A percentile compares a stretch with the other conserved stretches of the same genome.
Evolutionary conservation across 2,888 invertebrate species (phyloP).

Genomic region (Endotricha flammealis): DNA sequence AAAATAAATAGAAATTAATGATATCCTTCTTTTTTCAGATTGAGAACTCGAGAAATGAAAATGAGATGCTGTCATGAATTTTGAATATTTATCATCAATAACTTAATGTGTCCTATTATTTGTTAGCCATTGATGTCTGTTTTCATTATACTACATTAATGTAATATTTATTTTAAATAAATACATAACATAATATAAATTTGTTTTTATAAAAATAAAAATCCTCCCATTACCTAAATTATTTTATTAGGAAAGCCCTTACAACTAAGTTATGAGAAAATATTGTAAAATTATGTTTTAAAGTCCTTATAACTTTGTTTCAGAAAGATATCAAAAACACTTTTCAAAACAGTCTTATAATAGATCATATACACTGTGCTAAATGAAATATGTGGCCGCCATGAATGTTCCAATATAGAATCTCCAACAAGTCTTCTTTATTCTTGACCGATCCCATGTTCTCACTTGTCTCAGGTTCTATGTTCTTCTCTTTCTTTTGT

Average conservation of each 20-base stretch:
- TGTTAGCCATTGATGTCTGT: slow-evolving; percentile 33
- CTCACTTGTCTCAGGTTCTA: slow-evolving; percentile 72
- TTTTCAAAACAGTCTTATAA: slow-evolving; percentile 14
- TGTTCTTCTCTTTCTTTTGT: slow-evolving; percentile 61
- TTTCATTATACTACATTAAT: slow-evolving; percentile 35
- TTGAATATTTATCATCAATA: slow-evolving; percentile 14
- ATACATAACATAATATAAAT: slow-evolving; percentile 25
- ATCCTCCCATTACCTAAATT: slow-evolving; percentile 52
- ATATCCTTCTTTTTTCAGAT: slow-evolving; percentile 58
- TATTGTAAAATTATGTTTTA: slow-evolving; percentile 23
- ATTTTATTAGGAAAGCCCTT: slow-evolving; percentile 55
- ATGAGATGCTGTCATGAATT: slow-evolving; percentile 27
- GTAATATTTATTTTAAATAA: slow-evolving; percentile 40
- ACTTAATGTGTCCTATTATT: slow-evolving; percentile 19
- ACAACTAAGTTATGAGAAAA: slow-evolving; percentile 28
- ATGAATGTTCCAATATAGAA: slow-evolving; percentile 80
- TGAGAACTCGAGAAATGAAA: slow-evolving; percentile 42
- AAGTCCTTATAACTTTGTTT: slow-evolving; percentile 38
- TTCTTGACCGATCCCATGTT: slow-evolving; percentile 63
- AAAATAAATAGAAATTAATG: slow-evolving; percentile 63
- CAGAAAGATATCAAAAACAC: slow-evolving; percentile 13
- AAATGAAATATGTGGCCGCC: slow-evolving; percentile 81
- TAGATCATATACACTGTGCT: slow-evolving; percentile 52
- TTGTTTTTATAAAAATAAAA: slow-evolving; percentile 44
- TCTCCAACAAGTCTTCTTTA: slow-evolving; percentile 72